These are phyloP conservation scores for Agrotis clavis DNA, from an alignment of 2,888 invertebrate species.

Conservation along the genomic window DNA sequence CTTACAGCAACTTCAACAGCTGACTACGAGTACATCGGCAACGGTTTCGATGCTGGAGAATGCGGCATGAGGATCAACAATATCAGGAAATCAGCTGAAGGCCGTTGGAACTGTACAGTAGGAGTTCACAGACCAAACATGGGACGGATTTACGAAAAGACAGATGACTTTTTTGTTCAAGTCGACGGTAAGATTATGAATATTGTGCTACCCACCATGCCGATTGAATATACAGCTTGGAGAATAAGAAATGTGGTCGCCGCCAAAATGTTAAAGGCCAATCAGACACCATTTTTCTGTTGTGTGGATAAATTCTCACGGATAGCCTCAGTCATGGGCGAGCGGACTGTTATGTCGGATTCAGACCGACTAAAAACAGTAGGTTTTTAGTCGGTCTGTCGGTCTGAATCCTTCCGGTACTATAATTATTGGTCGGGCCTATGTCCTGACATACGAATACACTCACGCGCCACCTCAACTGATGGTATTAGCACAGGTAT, in stretches of 20 bases:
- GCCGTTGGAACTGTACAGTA: slow-evolving; percentile 83
- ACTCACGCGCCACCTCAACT: too few relatives aligned
- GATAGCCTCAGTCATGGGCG: too few relatives aligned
- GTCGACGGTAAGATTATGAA: slow-evolving; percentile 64
- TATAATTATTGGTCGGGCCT: too few relatives aligned
- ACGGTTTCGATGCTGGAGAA: slow-evolving; percentile 84
- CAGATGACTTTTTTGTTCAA: slow-evolving; percentile 56
- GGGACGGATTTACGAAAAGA: slow-evolving; percentile 65
- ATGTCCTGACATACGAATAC: too few relatives aligned
- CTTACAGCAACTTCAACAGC: slow-evolving; percentile 68
- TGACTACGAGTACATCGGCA: slow-evolving; percentile 77
- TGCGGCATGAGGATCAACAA: slow-evolving; percentile 77
- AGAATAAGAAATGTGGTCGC: too few relatives aligned
- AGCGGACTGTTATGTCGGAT: too few relatives aligned
- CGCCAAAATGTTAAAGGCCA: neutral
- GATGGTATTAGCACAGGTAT: too few relatives aligned
- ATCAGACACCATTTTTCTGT: neutral
- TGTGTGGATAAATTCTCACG: too few relatives aligned
- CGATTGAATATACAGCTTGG: neutral
- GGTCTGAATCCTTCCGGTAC: too few relatives aligned
- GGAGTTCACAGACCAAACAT: slow-evolving; percentile 65
- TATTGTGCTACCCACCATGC: neutral
- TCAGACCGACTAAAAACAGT: too few relatives aligned
- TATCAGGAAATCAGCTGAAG: slow-evolving; percentile 69
- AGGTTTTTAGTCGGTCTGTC: too few relatives aligned